Percentiles rank a stretch among this genome's conserved stretches.
phyloP scores from a whole-genome alignment of 2,113 vertebrate species.

The Petromus typicus region DNA sequence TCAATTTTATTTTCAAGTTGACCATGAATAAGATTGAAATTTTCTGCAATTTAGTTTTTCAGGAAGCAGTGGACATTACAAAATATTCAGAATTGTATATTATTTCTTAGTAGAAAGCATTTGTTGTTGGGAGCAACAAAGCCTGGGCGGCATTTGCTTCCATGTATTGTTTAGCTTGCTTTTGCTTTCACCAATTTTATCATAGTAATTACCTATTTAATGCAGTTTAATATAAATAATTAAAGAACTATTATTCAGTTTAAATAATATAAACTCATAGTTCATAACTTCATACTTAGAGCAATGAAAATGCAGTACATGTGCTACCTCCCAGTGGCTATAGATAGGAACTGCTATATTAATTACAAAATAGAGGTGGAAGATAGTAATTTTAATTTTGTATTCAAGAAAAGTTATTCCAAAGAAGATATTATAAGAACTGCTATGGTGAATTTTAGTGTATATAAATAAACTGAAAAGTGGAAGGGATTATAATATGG shows the following conservation, averaged over 20 bases:
- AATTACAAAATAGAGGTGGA: not conserved
- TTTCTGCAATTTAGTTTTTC: not conserved
- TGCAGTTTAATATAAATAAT: not conserved
- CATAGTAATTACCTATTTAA: not conserved
- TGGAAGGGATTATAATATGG: not conserved
- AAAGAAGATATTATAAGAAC: conserved; percentile 10
- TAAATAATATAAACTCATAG: not conserved
- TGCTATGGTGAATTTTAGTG: not conserved
- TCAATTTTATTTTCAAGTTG: conserved; percentile 31
- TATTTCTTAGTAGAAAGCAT: not conserved
- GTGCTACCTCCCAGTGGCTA: conserved; percentile 80
- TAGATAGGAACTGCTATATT: conserved; percentile 73
- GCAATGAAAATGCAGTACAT: conserved; percentile 66
- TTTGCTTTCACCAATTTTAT: not conserved
- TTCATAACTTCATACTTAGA: not conserved
- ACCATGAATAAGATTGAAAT: not conserved
- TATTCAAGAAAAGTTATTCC: conserved; percentile 6
- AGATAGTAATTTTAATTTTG: not conserved
- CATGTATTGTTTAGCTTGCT: not conserved
- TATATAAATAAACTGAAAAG: not conserved
- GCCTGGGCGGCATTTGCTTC: not conserved
- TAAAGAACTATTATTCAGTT: not conserved
- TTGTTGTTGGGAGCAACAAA: too few relatives aligned
- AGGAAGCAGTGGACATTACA: not conserved
- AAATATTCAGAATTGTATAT: not conserved